Evolutionary conservation across 2,113 vertebrate genomes (phyloP), one percentile per base, ranked within the genome.

Genomic region (Caranx melampygus): DNA sequence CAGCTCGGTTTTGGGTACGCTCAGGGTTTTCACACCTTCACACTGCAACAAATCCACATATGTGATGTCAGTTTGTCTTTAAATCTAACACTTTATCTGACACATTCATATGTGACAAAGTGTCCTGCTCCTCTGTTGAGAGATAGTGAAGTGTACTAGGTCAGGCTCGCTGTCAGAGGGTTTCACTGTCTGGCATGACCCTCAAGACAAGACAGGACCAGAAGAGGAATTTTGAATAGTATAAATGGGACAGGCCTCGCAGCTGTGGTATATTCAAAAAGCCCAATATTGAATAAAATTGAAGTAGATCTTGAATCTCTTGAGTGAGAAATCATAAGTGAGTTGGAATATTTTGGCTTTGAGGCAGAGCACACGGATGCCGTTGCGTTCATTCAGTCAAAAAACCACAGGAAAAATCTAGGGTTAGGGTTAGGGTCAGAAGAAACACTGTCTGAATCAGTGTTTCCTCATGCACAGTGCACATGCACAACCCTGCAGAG

Each of bases 1-100:
- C 97, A 97, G 88, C 91, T 98, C 47, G 96, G 96, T 42, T 93
- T 97, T 62, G 95, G 95, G 97, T 97, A 13, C 11, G 65, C 47
- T 21, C 6, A 20, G 51, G 20, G 3, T 54, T 54, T 54, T 57
- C 3, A 34, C 62, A 26, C 21, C 42, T 33, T 45, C 31, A 37
- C 62, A 20, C 11, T 33, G 14, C 26, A 21, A 8, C 15, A 3
- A 54, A 6, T 37, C 20, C 35, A 63, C 42, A 55, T 33, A 11
- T 61, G n/a, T 62, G 42, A 12, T 13, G 31, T 62, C n/a, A 26
- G 20, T 52, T 12, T 3, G 3, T 52, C 16, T 16, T 42, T 34
- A 55, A 35, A 45, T 63, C 59, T 2, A 42, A 35, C 26, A n/a
- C 15, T 42, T 42, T 9, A 42, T 42, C 40, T 42, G 11, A 4